Base-by-base conservation (phyloP, 92 coral and sea anemone genomes). In the Palythoa grandis region DNA sequence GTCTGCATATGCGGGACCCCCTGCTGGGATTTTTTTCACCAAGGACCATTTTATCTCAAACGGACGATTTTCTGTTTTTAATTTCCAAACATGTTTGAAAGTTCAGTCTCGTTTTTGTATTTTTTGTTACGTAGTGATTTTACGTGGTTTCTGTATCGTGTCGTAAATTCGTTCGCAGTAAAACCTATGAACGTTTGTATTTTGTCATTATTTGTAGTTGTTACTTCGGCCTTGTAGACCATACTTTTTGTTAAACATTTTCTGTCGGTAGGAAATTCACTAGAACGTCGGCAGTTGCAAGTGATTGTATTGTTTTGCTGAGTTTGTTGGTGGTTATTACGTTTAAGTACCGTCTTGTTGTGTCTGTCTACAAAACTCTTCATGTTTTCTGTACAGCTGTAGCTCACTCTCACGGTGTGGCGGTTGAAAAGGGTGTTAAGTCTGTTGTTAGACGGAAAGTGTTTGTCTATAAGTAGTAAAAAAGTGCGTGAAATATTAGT, bases 211-310 rank as follows among this genome's bases (percentile, higher is more conserved):
- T 25, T 47, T 50, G 35, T 29, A 29, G 35, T 29, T 29, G 35
- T 0, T 0, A 29, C 35, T 29, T 29, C 35, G 35, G 0, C 1
- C 35, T 29, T 29, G 35, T 29, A 29, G 35, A 29, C 35, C 35
- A 29, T 1, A 29, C 35, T 29, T 8, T 50, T 43, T 35, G 78
- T 60, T 22, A 68, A 57, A 52, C 87, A 83, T 20, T 79, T 20
- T 7, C 85, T 73, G 71, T 54, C 37, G 40, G 37, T 8, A 13
- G 71, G 85, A 54, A 50, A 79, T 5, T 79, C 11, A 7, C 56
- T 19, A 37, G 85, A 38, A 24, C 20, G 14, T 69, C 56, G 39
- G 58, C 71, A 60, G 85, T 83, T 69, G 65, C 77, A 52, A 52
- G 4, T 52, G 57, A 52, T 52, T 15, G 52, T 25, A 10, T 10